phyloP scores from a whole-genome alignment of 2,797 vertebrate genomes.

The Falco novaeseelandiae region DNA sequence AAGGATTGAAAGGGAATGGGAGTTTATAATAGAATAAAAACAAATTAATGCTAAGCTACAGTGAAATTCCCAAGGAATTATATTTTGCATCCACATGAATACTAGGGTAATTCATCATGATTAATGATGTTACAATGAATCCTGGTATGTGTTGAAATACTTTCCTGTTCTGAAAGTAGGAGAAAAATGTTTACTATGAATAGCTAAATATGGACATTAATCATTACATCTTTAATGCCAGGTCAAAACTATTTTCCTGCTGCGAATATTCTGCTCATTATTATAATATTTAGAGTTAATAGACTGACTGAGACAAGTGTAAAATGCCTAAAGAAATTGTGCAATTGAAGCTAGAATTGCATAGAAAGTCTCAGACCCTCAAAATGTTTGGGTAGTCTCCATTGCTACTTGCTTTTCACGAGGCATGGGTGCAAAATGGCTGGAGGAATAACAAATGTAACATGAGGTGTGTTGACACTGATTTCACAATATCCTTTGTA shows the following conservation, averaged over 20 bases:
- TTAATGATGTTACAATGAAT: slow-evolving; percentile 27
- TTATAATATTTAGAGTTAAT: neutral
- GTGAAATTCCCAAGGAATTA: slow-evolving; percentile 8
- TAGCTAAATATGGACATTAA: slow-evolving; percentile 21
- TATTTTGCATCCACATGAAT: slow-evolving; percentile 7
- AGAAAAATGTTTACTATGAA: slow-evolving; percentile 39
- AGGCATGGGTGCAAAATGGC: neutral
- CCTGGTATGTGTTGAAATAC: slow-evolving; percentile 23
- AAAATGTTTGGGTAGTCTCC: neutral
- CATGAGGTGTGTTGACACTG: neutral
- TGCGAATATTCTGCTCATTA: neutral
- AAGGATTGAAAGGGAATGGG: neutral
- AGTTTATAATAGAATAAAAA: slow-evolving; percentile 2
- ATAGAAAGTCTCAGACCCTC: neutral
- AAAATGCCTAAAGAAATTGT: neutral
- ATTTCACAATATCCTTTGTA: neutral
- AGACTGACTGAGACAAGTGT: neutral
- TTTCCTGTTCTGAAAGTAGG: slow-evolving; percentile 30
- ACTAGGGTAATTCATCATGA: slow-evolving; percentile 6
- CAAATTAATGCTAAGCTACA: neutral
- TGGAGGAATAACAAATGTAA: neutral
- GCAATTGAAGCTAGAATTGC: neutral
- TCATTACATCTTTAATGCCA: slow-evolving; percentile 34
- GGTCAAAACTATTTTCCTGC: neutral
- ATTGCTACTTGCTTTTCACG: neutral